Base-by-base conservation (phyloP, 2,888 invertebrate genomes). In the Schizaphis graminum region DNA sequence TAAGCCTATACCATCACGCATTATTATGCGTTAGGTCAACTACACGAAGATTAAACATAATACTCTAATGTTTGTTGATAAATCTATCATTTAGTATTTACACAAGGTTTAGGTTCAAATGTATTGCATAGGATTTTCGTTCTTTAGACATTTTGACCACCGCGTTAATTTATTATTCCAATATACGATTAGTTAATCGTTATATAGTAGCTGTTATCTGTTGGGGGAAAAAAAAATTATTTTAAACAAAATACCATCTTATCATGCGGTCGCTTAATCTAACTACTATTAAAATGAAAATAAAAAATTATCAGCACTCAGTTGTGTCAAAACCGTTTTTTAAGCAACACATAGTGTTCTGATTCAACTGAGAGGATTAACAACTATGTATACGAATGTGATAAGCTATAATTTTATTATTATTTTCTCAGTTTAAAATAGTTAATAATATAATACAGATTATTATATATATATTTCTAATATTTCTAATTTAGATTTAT, bases 231-330 rank as follows among this genome's bases (percentile, higher is more conserved):
- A 26, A 77, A 61, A 35, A 16, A 87, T 92, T 91, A 47, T 41
- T 92, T 87, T 35, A 57, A 91, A 91, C 91, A 84, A 91, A 91
- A 91, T 44, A 84, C 26, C 84, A 91, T 86, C n/a, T 93, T 93
- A 93, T 93, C 89, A 93, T 56, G 56, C 44, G 24, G 77, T 47
- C 41, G 89, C 44, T 89, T 89, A 89, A 93, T 93, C 93, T 89
- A 41, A 93, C 77, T 44, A 28, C 56, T 89, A 53, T 77, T 89
- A 89, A 56, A 56, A 53, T n/a, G 10, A 92, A 86, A 57, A 57
- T 56, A 92, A 41, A 67, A 92, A 11, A 92, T 56, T 53, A 88
- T 67, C 88, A 67, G 88, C 44, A 8, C 21, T 93, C 89, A 89
- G 93, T 93, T 53, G 77, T 77, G n/a, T 84, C 56, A 41, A 35